Conservation (phyloP, 2,888 invertebrate species). For the Biston betularia region DNA sequence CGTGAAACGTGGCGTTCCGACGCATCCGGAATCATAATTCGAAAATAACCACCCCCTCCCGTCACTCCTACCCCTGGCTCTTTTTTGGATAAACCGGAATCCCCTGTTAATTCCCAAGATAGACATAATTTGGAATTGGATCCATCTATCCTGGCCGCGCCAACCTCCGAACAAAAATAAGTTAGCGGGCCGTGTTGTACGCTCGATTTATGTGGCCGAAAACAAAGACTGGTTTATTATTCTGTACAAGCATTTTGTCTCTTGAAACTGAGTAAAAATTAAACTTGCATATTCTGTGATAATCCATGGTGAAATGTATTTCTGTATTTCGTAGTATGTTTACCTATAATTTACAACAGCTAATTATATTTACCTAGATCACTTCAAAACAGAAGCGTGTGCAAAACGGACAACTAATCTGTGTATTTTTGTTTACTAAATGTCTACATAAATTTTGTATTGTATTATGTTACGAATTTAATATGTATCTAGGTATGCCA, state of each 20-base stretch:
- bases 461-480: too few species aligned
- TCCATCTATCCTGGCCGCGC: slow-evolving; percentile 84
- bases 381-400: too few species aligned
- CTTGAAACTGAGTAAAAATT: slow-evolving; percentile 47
- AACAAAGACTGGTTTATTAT: slow-evolving; percentile 67
- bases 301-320: neutral
- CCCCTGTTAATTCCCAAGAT: slow-evolving; percentile 87
- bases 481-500: too few species aligned
- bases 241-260: slow-evolving; percentile 54
- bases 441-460: too few species aligned
- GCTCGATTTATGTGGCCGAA: slow-evolving; percentile 77
- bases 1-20: slow-evolving; percentile 81
- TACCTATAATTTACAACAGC: too few species aligned
- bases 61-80: slow-evolving; percentile 59
- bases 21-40: slow-evolving; percentile 86
- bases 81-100: slow-evolving; percentile 85
- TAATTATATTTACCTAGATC: too few species aligned
- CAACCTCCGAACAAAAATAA: slow-evolving; percentile 83
- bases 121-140: slow-evolving; percentile 87
- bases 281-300: slow-evolving; percentile 16
- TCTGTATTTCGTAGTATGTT: neutral
- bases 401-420: too few species aligned
- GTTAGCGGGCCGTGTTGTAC: slow-evolving; percentile 68
- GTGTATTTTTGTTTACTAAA: too few species aligned
- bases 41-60: slow-evolving; percentile 82